Conservation (phyloP, 2,797 vertebrate species). For the Erpetoichthys calabaricus region DNA sequence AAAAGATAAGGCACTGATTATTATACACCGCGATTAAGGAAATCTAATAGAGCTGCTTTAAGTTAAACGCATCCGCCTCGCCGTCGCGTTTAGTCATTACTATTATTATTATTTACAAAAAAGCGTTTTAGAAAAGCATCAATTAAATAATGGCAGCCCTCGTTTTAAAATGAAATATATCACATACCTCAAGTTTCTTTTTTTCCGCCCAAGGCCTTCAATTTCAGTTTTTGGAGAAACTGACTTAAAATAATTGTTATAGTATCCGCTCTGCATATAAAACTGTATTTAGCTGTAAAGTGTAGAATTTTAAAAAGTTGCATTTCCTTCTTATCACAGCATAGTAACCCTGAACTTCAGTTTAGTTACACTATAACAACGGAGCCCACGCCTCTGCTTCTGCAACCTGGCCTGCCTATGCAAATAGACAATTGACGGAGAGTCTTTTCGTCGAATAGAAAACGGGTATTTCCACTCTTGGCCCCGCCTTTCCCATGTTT, state of each 20-base stretch:
- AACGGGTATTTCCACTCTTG: rapidly evolving
- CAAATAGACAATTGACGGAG: slow-evolving; percentile 34
- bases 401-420: slow-evolving; percentile 63
- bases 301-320: slow-evolving; percentile 33
- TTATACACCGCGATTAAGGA: too few species aligned
- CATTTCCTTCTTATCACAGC: slow-evolving; percentile 27
- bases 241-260: too few species aligned
- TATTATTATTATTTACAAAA: too few species aligned
- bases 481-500: slow-evolving; percentile 20
- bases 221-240: slow-evolving; percentile 5
- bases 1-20: too few species aligned
- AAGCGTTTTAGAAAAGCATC: too few species aligned
- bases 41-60: too few species aligned
- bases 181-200: slow-evolving; percentile 37
- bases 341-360: slow-evolving; percentile 48
- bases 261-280: too few species aligned
- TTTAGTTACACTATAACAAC: slow-evolving; percentile 47
- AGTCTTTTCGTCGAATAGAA: slow-evolving; percentile 32
- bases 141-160: too few species aligned
- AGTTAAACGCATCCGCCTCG: too few species aligned
- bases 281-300: slow-evolving; percentile 9
- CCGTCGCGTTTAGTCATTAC: too few species aligned
- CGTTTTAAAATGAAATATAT: slow-evolving; percentile 12
- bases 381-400: slow-evolving; percentile 53
- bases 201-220: slow-evolving; percentile 9